Evolutionary conservation across 2,888 invertebrate genomes (phyloP).

Genomic region (Chloroclystis v-ata): DNA sequence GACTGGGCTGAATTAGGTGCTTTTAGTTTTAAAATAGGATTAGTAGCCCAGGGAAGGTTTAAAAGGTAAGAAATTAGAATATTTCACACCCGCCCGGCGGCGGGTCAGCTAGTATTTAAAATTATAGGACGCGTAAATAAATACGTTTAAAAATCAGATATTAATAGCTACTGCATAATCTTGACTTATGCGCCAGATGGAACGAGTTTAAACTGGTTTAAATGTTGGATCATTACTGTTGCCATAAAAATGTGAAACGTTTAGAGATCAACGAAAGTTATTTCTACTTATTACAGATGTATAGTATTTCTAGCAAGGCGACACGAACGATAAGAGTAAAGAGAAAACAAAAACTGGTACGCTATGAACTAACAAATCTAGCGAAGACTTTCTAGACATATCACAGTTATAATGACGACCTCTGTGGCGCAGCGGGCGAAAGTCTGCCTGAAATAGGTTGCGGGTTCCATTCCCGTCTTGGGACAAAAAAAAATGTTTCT

Average conservation of each 20-base stretch:
- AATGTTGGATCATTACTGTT: slow-evolving; percentile 35
- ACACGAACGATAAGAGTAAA: slow-evolving; percentile 1
- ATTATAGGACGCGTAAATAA: neutral
- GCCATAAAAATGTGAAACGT: slow-evolving; percentile 43
- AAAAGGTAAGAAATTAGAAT: too few relatives aligned
- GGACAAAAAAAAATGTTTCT: too few relatives aligned
- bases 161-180: slow-evolving; percentile 21
- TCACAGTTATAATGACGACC: too few relatives aligned
- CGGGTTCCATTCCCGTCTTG: too few relatives aligned
- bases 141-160: slow-evolving; percentile 18
- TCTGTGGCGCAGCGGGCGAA: too few relatives aligned
- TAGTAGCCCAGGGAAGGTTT: too few relatives aligned
- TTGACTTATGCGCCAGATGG: slow-evolving; percentile 19
- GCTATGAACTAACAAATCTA: neutral
- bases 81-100: too few relatives aligned
- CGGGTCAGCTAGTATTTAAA: too few relatives aligned
- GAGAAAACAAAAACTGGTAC: slow-evolving; percentile 1
- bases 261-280: slow-evolving; percentile 46
- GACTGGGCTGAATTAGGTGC: too few relatives aligned
- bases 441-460: too few relatives aligned
- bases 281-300: slow-evolving; percentile 4
- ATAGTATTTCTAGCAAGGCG: neutral
- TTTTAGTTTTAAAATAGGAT: too few relatives aligned
- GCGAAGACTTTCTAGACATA: neutral
- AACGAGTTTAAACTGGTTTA: slow-evolving; percentile 38